phyloP scores from a whole-genome alignment of 2,888 invertebrate genomes.

The Pomacea canaliculata region DNA sequence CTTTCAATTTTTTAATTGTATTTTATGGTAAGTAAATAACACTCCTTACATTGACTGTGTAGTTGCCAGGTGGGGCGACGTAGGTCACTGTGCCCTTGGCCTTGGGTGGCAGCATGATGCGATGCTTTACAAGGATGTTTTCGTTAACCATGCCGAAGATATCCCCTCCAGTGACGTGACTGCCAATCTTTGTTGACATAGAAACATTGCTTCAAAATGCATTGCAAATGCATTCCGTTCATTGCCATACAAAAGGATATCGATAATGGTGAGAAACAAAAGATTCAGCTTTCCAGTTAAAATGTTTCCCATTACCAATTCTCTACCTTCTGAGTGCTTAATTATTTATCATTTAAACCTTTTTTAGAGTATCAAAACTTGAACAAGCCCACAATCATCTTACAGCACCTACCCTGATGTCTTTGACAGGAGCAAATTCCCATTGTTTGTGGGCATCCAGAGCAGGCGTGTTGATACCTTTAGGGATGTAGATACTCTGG shows the following conservation, averaged over 20 bases:
- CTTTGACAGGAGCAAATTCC: constrained; percentile 80
- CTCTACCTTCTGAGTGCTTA: too few relatives aligned
- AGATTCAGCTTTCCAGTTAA: too few relatives aligned
- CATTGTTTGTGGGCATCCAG: constrained; percentile 84
- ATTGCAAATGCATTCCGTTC: too few relatives aligned
- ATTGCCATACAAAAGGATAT: not conserved
- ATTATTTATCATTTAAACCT: too few relatives aligned
- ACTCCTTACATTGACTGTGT: constrained; percentile 84
- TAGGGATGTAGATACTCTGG: constrained; percentile 98
- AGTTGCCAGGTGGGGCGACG: constrained; percentile 93
- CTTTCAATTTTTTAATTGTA: too few relatives aligned
- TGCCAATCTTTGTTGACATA: constrained; percentile 78
- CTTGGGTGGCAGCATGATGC: constrained; percentile 92
- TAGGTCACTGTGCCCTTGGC: constrained; percentile 97
- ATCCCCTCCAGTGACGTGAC: constrained; percentile 98
- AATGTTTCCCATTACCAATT: too few relatives aligned
- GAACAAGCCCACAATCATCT: too few relatives aligned
- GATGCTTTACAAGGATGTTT: constrained; percentile 97
- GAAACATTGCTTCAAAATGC: not conserved
- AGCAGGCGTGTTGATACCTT: constrained; percentile 96
- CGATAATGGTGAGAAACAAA: too few relatives aligned
- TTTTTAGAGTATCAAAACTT: too few relatives aligned
- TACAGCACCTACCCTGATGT: constrained; percentile 42
- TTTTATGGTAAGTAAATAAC: not conserved
- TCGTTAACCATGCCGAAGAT: constrained; percentile 96